Conservation (phyloP, 2,113 vertebrate genomes). For the Dipodomys ordii region DNA sequence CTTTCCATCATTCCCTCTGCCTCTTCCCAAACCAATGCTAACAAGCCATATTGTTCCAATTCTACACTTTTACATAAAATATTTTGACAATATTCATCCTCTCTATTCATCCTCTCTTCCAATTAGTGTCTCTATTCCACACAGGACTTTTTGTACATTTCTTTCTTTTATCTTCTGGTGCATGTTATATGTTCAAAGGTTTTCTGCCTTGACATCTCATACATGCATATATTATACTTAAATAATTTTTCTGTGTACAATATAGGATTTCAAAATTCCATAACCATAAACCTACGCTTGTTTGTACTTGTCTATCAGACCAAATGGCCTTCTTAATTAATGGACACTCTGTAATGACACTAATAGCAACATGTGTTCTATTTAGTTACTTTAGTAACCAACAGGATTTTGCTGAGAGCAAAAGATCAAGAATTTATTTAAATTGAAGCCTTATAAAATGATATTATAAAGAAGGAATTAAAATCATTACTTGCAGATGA, state of each 20-base stretch:
- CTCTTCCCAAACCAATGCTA: too few relatives aligned
- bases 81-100: too few relatives aligned
- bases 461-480: not conserved
- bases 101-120: too few relatives aligned
- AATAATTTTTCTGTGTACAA: not conserved
- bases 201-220: too few relatives aligned
- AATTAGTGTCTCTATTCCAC: too few relatives aligned
- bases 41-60: too few relatives aligned
- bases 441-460: constrained; percentile 15
- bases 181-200: too few relatives aligned
- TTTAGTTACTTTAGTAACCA: constrained; percentile 32
- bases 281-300: not conserved
- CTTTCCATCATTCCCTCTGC: too few relatives aligned
- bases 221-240: too few relatives aligned
- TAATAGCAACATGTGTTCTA: constrained; percentile 36
- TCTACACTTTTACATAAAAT: too few relatives aligned
- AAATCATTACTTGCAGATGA: constrained; percentile 7
- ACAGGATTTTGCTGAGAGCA: constrained; percentile 34
- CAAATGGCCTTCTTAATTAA: constrained; percentile 44
- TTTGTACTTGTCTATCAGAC: not conserved
- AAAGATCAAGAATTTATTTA: constrained; percentile 49
- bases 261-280: not conserved
- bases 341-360: not conserved
- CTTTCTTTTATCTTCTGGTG: too few relatives aligned
- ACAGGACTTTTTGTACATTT: too few relatives aligned